phyloP scores from a whole-genome alignment of 37 sponge, comb jelly and placozoan genomes.

The Cliona cf. orientalis region DNA sequence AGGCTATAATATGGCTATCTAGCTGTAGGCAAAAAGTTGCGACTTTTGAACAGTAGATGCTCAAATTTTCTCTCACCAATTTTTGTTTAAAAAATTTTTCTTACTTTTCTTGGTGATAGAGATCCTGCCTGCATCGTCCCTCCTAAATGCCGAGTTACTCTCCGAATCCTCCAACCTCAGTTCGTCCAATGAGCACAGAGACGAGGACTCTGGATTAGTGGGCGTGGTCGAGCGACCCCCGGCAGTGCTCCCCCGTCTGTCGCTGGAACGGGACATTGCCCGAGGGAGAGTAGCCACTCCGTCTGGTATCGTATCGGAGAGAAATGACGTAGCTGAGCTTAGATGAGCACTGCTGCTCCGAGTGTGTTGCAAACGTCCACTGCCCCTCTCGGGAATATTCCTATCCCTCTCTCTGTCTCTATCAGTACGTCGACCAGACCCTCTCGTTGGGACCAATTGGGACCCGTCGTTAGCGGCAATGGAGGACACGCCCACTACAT shows the following conservation, averaged over 20 bases:
- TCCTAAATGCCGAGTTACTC: constrained; percentile 17
- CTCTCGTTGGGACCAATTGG: constrained; percentile 2
- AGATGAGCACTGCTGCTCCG: background rate
- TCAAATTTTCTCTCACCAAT: background rate
- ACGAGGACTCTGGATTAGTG: constrained; percentile 8
- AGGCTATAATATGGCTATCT: too few species aligned
- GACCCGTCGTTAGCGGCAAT: background rate
- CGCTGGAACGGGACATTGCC: too few species aligned
- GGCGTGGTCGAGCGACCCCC: background rate
- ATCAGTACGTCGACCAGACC: constrained; percentile 10
- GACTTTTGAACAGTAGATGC: background rate
- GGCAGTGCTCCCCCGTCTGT: background rate
- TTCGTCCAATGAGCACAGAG: constrained; percentile 30
- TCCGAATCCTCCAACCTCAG: constrained; percentile 52
- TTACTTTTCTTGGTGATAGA: constrained; percentile 72
- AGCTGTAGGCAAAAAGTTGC: background rate
- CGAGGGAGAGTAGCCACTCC: constrained; percentile 20
- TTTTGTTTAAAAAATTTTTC: background rate
- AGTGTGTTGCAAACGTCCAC: constrained; percentile 32
- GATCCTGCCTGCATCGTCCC: constrained; percentile 60
- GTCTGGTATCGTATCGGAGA: background rate
- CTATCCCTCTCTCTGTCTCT: background rate
- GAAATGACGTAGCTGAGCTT: background rate
- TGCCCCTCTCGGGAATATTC: constrained; percentile 38
- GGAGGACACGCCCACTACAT: background rate